Evolutionary conservation across 2,113 vertebrate species (phyloP), one percentile per base, ranked within the genome.

Genomic region (Emydura subglobosa): DNA sequence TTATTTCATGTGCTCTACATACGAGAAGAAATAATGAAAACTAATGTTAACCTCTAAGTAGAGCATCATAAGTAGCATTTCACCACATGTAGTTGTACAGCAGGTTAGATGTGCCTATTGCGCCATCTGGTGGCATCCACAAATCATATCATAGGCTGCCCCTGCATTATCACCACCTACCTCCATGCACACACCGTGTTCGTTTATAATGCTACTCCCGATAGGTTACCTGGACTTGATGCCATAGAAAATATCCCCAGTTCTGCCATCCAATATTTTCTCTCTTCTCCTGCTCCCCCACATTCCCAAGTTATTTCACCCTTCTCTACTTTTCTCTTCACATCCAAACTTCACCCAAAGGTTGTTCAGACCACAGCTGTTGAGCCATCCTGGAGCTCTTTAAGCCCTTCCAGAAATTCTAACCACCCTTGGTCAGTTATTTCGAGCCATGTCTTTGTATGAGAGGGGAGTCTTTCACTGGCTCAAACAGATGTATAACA

Each of bases 61-160:
- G 25, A 2, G 11, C 39, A 39, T 39, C 39, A 39, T 39, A 39
- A 39, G 39, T 39, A 39, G 39, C 39, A 39, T 39, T 39, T 39
- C 39, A 39, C 39, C 39, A 39, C 39, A 39, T 42, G 42, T 24
- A n/a, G 21, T 10, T 2, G 2, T 3, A 3, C 24, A 24, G 17
- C 44, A 39, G 21, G 29, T 87, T 76, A 25, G 55, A 19, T 4
- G 31, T 3, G 84, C 91, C 39, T 3, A 44, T 10, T 16, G 44
- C 72, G 92, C 93, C 96, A 87, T 5, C 97, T 95, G 85, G 79
- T 47, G 97, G 83, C 81, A 55, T n/a, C 6, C 49, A 29, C 1
- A 83, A 27, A 82, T 79, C n/a, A 59, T 1, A 6, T 72, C 57
- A 1, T 10, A 34, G 19, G 42, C 17, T 50, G 55, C 17, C 6